Base-by-base conservation (phyloP, 2,113 vertebrate genomes). In the Paradoxurus hermaphroditus region DNA sequence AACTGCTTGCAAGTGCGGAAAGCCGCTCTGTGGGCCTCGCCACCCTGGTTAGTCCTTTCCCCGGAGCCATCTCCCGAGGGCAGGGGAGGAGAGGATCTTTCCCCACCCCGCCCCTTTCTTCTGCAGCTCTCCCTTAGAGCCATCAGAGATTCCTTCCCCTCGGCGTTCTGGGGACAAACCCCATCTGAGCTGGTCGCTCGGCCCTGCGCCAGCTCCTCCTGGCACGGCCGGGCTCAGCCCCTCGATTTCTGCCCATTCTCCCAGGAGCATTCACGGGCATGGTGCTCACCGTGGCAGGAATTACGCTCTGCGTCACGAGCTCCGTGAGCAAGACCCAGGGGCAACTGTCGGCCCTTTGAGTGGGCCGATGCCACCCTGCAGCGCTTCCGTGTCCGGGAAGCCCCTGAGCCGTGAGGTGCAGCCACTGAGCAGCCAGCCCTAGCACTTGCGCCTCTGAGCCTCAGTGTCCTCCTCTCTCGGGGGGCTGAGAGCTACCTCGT, bases 251-350 rank as follows among this genome's bases (percentile, higher is more conserved):
- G 16, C 39, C 75, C 5, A 0, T 92, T 27, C n/a, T 88, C 5
- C 0, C 91, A 99, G 99, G 98, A 95, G 99, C 99, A 6, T 98
- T 98, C 0, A 93, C 97, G 34, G 99, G 99, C 46, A 99, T 99
- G 99, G 96, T 99, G 94, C 99, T 99, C 86, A 99, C 99, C 11
- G 15, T 98, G 94, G 94, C 98, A 3, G 99, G 99, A 19, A 97
- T 99, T 77, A 98, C 98, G 0, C 98, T 99, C 68, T 99, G 99
- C 11, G 53, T 99, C 9, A 97, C 99, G 49, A 99, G 98, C 81
- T 99, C 99, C 75, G 27, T 99, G 92, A 98, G 27, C 31, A 87
- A 98, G 97, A 83, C 15, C 0, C 82, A 77, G 44, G 21, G 4
- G 49, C 81, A 77, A 0, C 84, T 3, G 0, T 78, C 92, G 9